Evolutionary conservation across 2,888 invertebrate genomes (phyloP), one percentile per base, ranked within the genome.

Genomic region (Automeris io): DNA sequence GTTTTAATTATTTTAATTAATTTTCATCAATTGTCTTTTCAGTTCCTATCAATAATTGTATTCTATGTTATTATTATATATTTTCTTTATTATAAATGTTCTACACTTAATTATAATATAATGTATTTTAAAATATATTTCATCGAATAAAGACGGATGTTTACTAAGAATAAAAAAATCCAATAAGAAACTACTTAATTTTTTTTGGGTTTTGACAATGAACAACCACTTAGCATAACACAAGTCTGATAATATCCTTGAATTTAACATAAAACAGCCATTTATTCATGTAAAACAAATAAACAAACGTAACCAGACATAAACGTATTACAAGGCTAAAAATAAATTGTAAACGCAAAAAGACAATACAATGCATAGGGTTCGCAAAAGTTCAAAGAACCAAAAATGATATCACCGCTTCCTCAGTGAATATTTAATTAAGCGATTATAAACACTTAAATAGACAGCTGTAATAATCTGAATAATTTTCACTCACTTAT

Each of bases 381-480:
- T n/a, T n/a, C n/a, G 47, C 46, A 45, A 49, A 62, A 64, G 67
- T 64, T 70, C 65, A 70, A 70, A 68, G 65, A 67, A 65, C 68
- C 46, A 44, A 59, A 50, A 48, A 52, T 82, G 80, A 80, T 83
- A 78, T 80, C 74, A 82, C 66, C 69, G 51, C 56, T 75, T 71
- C 68, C 70, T 73, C 60, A 56, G 61, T 61, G 49, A 62, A 65
- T 54, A 62, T 56, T 54, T 66, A 64, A 68, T 64, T 68, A 64
- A 63, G 55, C 11, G 33, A 40, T 36, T 19, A 25, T 21, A 48
- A 42, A 45, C 42, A 46, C 32, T 38, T 38, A 41, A 39, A 39
- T 36, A 24, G 25, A 26, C 26, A 31, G 23, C 9, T 31, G 37
- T 54, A 54, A 49, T 46, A 37, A 51, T 42, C 44, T 47, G 50